Evolutionary conservation across 2,797 vertebrate genomes (phyloP).

Genomic region (Danionella dracula): DNA sequence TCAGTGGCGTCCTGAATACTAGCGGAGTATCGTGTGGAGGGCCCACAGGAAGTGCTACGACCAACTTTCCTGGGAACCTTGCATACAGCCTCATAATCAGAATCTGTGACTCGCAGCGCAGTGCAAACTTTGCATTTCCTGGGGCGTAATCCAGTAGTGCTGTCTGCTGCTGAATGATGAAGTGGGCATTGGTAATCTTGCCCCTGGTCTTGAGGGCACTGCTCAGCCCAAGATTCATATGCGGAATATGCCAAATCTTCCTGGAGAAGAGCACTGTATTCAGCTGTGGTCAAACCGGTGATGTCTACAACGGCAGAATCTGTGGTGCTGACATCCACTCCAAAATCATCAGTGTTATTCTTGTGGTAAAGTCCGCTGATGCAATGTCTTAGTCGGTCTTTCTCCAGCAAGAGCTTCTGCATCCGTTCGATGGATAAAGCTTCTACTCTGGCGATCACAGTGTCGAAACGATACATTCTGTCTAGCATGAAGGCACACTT

Average conservation of each 20-base stretch:
- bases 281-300: conserved; percentile 67
- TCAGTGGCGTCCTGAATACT: conserved; percentile 55
- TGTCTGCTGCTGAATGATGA: conserved; percentile 52
- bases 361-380: conserved; percentile 80
- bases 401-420: conserved; percentile 86
- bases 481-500: conserved; percentile 97
- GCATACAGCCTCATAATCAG: conserved; percentile 91
- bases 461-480: conserved; percentile 87
- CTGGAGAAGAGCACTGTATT: conserved; percentile 80
- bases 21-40: conserved; percentile 70
- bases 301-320: conserved; percentile 66
- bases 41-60: conserved; percentile 76
- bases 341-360: conserved; percentile 62
- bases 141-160: conserved; percentile 54
- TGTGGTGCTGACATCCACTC: conserved; percentile 25
- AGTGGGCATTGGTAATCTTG: conserved; percentile 57
- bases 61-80: conserved; percentile 82
- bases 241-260: conserved; percentile 85
- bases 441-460: conserved; percentile 79
- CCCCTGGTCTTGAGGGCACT: conserved; percentile 52
- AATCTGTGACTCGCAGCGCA: conserved; percentile 79
- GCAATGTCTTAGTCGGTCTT: conserved; percentile 85
- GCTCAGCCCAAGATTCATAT: conserved; percentile 86
- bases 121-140: conserved; percentile 82
- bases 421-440: conserved; percentile 81